These are phyloP conservation scores for Fabriciana adippe DNA, from an alignment of 2,888 invertebrate species.

Conservation along the genomic window DNA sequence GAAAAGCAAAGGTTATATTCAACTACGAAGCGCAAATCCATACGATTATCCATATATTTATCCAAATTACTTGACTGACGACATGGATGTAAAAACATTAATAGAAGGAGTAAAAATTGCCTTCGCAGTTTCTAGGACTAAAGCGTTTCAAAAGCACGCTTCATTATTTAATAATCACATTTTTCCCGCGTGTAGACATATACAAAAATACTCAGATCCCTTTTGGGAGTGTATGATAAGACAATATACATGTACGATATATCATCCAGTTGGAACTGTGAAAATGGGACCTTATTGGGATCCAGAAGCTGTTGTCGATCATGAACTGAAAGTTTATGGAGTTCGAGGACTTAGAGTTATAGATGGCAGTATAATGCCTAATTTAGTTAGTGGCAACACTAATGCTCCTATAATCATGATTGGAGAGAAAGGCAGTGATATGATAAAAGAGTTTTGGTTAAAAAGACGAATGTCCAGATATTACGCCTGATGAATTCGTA, in stretches of 20 bases:
- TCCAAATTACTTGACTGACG: slow-evolving; percentile 93
- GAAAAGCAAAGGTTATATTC: slow-evolving; percentile 90
- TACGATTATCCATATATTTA: slow-evolving; percentile 94
- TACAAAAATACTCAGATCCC: slow-evolving; percentile 86
- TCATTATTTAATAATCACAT: slow-evolving; percentile 86
- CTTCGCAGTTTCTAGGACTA: slow-evolving; percentile 89
- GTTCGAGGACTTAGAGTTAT: slow-evolving; percentile 80
- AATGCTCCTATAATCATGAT: slow-evolving; percentile 73
- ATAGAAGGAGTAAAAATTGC: slow-evolving; percentile 94
- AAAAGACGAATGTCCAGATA: slow-evolving; percentile 29
- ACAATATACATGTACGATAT: slow-evolving; percentile 91
- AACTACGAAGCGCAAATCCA: slow-evolving; percentile 91
- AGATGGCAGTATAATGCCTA: slow-evolving; percentile 87
- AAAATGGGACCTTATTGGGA: slow-evolving; percentile 91
- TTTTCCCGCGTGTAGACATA: slow-evolving; percentile 89
- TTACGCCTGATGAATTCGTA: slow-evolving; percentile 29
- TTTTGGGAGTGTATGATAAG: slow-evolving; percentile 95
- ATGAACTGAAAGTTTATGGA: slow-evolving; percentile 24
- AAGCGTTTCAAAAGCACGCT: slow-evolving; percentile 88
- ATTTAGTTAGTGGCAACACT: slow-evolving; percentile 83
- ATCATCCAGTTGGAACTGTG: slow-evolving; percentile 93
- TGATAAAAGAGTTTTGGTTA: slow-evolving; percentile 39
- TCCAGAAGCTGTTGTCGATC: slow-evolving; percentile 28
- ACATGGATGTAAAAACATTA: slow-evolving; percentile 89
- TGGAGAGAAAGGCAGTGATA: slow-evolving; percentile 39